Evolutionary conservation across 2,113 vertebrate genomes (phyloP).

Genomic region (Haliaeetus leucogaster): DNA sequence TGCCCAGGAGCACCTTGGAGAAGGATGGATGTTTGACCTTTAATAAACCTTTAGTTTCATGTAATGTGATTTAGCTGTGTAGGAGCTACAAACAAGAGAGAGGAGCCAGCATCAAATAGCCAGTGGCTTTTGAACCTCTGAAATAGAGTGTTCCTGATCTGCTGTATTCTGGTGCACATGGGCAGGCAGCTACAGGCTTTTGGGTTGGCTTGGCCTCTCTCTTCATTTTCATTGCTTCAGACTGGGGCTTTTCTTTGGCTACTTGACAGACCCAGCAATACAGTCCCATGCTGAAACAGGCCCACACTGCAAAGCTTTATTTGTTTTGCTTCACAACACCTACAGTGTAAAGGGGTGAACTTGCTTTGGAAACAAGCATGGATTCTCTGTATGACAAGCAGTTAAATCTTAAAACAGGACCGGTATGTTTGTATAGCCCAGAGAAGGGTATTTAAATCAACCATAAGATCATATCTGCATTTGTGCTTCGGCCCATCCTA

Average conservation of each 20-base stretch:
- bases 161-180: not conserved
- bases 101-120: not conserved
- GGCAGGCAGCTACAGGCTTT: not conserved
- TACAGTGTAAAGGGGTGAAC: not conserved
- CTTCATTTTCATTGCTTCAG: not conserved
- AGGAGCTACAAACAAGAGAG: not conserved
- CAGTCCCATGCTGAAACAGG: fast-evolving
- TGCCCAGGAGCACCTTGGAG: not conserved
- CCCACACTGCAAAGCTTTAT: not conserved
- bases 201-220: not conserved
- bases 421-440: not conserved
- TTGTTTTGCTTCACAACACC: not conserved
- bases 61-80: not conserved
- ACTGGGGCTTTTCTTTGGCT: not conserved
- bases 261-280: not conserved
- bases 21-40: not conserved
- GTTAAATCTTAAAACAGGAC: not conserved
- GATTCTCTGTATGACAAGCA: not conserved
- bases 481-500: not conserved
- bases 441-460: not conserved
- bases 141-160: not conserved
- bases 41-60: not conserved
- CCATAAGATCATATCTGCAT: not conserved
- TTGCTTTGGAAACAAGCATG: not conserved
- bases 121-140: not conserved